Evolutionary conservation across 2,888 invertebrate genomes (phyloP).

Genomic region (Cabera pusaria): DNA sequence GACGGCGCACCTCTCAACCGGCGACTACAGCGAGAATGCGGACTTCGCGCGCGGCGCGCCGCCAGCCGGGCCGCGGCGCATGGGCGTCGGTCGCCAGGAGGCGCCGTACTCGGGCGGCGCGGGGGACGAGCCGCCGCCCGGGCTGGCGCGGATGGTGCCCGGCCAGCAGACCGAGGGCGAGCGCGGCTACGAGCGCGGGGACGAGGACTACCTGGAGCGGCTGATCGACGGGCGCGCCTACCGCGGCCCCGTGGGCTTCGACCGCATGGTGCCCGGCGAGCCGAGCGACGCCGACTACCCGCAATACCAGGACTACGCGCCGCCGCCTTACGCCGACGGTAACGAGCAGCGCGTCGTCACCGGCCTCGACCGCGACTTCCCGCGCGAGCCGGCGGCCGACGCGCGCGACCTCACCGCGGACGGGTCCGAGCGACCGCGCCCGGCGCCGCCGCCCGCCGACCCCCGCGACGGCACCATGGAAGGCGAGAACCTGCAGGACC

Average conservation of each 20-base stretch:
- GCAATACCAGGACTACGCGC: conserved; percentile 62
- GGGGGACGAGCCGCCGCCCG: conserved; percentile 79
- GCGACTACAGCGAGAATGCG: conserved; percentile 72
- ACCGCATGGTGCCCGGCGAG: conserved; percentile 85
- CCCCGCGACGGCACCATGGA: conserved; percentile 78
- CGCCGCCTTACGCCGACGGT: no score
- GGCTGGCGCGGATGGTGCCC: conserved; percentile 78
- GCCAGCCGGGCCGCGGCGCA: conserved; percentile 85
- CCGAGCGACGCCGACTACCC: conserved; percentile 77
- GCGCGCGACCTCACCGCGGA: conserved; percentile 71
- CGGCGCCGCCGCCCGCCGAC: conserved; percentile 46
- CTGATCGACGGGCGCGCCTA: conserved; percentile 71
- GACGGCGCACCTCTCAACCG: conserved; percentile 88
- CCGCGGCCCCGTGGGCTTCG: conserved; percentile 51
- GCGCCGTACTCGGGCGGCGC: conserved; percentile 58
- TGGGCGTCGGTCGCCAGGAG: conserved; percentile 87
- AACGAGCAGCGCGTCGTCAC: conserved; percentile 82
- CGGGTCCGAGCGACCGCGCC: conserved; percentile 50
- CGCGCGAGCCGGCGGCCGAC: conserved; percentile 59
- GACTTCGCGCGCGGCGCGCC: conserved; percentile 76
- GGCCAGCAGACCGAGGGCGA: conserved; percentile 75
- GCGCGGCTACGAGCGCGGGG: conserved; percentile 58
- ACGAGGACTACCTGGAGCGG: conserved; percentile 68
- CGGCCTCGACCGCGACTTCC: conserved; percentile 76
- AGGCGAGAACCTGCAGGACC: conserved; percentile 43